Conservation (phyloP, 2,113 vertebrate species). For the Dolichotis patagonum region DNA sequence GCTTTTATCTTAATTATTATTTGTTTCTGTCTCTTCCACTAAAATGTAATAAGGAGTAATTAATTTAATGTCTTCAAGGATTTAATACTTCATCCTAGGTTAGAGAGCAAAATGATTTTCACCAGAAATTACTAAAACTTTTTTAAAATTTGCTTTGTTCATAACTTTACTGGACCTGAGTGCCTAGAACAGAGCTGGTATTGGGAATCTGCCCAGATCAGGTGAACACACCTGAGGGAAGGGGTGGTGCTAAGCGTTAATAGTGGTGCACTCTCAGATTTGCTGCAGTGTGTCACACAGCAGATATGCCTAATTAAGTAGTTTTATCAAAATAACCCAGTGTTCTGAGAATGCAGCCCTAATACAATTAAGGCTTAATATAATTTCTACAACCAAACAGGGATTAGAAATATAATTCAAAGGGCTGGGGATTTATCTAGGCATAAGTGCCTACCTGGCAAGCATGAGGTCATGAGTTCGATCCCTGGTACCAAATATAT, state of each 20-base stretch:
- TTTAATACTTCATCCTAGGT: neutral
- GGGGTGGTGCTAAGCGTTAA: neutral
- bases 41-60: neutral
- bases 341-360: neutral
- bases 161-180: neutral
- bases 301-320: neutral
- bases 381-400: neutral
- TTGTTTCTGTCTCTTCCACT: neutral
- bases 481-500: too few relatives aligned
- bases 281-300: neutral
- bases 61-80: slow-evolving; percentile 19
- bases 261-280: neutral
- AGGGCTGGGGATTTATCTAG: too few relatives aligned
- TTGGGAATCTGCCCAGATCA: neutral
- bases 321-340: neutral
- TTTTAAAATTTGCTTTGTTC: neutral
- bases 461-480: too few relatives aligned
- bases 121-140: neutral
- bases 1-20: neutral
- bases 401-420: neutral
- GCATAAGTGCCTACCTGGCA: too few relatives aligned
- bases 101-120: neutral
- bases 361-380: neutral
- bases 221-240: neutral
- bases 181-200: neutral